Percentiles rank a stretch among this genome's conserved stretches.
Conservation (phyloP, 1,140 invertebrate species). For the Hypothenemus hampei region DNA sequence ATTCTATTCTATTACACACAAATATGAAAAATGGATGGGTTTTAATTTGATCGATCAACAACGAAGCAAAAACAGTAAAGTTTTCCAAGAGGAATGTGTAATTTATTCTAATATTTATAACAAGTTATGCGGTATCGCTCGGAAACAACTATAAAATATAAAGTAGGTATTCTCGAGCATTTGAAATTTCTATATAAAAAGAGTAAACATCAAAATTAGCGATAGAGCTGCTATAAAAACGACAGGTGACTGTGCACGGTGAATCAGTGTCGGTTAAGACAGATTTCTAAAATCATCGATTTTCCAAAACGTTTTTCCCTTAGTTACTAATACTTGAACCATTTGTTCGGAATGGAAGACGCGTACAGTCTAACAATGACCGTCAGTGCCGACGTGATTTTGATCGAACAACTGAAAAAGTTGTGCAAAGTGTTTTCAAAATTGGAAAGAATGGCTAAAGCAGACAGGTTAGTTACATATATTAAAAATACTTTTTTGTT, state of each 20-base stretch:
- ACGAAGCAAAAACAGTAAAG: too few relatives aligned
- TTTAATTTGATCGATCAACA: too few relatives aligned
- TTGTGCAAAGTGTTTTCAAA: constrained; percentile 11
- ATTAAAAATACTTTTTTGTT: too few relatives aligned
- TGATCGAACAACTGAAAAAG: constrained; percentile 15
- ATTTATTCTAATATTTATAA: too few relatives aligned
- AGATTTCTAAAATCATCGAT: neutral
- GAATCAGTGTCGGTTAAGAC: neutral
- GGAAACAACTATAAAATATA: too few relatives aligned
- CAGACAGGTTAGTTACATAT: constrained; percentile 9
- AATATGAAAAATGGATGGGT: too few relatives aligned
- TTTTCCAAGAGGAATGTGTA: too few relatives aligned
- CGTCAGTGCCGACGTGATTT: neutral
- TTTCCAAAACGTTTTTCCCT: neutral
- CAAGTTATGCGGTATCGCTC: too few relatives aligned
- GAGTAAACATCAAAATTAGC: constrained; percentile 14
- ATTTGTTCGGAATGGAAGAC: constrained; percentile 16
- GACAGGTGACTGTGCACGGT: neutral
- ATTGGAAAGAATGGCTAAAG: constrained; percentile 1
- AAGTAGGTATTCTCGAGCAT: too few relatives aligned
- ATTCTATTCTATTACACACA: too few relatives aligned
- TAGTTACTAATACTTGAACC: neutral
- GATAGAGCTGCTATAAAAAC: constrained; percentile 2
- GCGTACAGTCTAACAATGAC: neutral
- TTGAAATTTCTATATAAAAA: constrained; percentile 17